Base-by-base conservation (phyloP, 2,797 vertebrate species). In the Sebastes jordani region DNA sequence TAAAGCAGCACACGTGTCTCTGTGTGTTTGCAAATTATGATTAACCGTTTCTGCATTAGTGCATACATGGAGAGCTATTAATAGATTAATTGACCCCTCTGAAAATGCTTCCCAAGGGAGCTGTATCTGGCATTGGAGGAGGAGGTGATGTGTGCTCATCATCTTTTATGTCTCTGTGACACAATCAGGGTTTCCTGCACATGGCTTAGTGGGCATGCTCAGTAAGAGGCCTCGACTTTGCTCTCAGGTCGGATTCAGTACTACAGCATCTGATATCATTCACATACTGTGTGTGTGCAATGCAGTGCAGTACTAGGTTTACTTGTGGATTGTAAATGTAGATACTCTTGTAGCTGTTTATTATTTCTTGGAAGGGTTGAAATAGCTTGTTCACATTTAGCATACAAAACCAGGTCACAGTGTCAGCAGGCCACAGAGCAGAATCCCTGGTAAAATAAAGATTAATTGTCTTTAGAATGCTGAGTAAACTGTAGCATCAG, bases 401-500 rank as follows among this genome's bases (percentile, higher is more conserved):
- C 20, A 13, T 7, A 30, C 1, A 63, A 73, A 80, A 78, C 22
- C 52, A 80, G 49, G 67, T 74, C 14, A 72, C 4, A 1, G 27
- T 72, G 71, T 80, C 60, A 76, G 71, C 52, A 65, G 73, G 34
- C 32, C 49, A 60, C 42, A 29, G 65, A 61, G 16, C 58, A 73
- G 49, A 70, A 68, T 64, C 42, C 36, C 6, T 64, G 23, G n/a
- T 8, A 4, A 65, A 8, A 36, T 9, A 67, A 69, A 55, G 16
- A 72, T 30, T 6, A 34, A 70, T 20, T 49, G 5, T 52, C 25
- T 70, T 56, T 22, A 38, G 14, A 74, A 20, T 76, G 65, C 75
- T 82, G 69, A 80, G 55, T 80, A 82, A 83, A 82, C 56, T 75
- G 42, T 25, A 56, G 64, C 11, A 65, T 77, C 64, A 66, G 42